phyloP scores from a whole-genome alignment of 1,140 invertebrate genomes.

The Bombyx mori region ASM3026992v2 NC_085110.1:13001501-13002000 shows the following conservation, averaged over 20 bases:
- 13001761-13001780: slow-evolving; percentile 33
- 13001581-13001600: slow-evolving; percentile 5
- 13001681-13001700: slow-evolving; percentile 47
- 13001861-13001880: slow-evolving; percentile 57
- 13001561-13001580: too few species aligned
- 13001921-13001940: slow-evolving; percentile 36
- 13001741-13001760: slow-evolving; percentile 13
- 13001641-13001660: slow-evolving; percentile 87
- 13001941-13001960: slow-evolving; percentile 40
- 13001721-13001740: slow-evolving; percentile 9
- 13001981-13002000: slow-evolving; percentile 16
- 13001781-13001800: slow-evolving; percentile 64
- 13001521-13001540: background rate
- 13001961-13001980: slow-evolving; percentile 43
- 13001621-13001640: slow-evolving; percentile 68
- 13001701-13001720: slow-evolving; percentile 24
- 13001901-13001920: slow-evolving; percentile 48
- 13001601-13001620: slow-evolving; percentile 36
- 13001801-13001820: slow-evolving; percentile 65
- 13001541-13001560: too few species aligned
- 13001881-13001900: slow-evolving; percentile 54
- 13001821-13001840: slow-evolving; percentile 70
- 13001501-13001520: background rate
- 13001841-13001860: slow-evolving; percentile 47
- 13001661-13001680: slow-evolving; percentile 84